A percentile compares a stretch with the other conserved stretches of the same genome.
Conservation (phyloP, 2,888 invertebrate genomes). For the Petrolisthes manimaculis region DNA sequence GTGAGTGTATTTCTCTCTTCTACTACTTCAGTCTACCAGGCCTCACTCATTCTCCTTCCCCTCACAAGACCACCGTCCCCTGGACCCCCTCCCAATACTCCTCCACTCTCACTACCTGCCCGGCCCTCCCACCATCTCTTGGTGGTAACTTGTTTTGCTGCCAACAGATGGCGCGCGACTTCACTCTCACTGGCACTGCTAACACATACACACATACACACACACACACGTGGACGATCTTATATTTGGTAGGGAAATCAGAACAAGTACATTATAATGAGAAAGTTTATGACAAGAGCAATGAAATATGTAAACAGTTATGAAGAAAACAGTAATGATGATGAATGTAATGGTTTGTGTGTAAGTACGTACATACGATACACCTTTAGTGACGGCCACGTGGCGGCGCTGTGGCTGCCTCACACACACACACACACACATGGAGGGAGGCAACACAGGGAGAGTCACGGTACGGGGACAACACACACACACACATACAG, state of each 20-base stretch:
- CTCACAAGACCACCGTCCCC: neutral
- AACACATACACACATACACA: constrained; percentile 29
- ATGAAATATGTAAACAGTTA: too few species aligned
- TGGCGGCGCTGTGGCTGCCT: too few species aligned
- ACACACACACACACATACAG: neutral
- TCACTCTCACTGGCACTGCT: constrained; percentile 16
- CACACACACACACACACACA: too few species aligned
- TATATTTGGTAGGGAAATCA: too few species aligned
- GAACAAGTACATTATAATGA: too few species aligned
- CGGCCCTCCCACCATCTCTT: neutral
- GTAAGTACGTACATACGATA: neutral
- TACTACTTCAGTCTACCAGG: neutral
- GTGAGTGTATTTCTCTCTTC: neutral
- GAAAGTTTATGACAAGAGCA: too few species aligned
- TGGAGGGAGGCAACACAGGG: too few species aligned
- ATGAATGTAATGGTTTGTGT: too few species aligned
- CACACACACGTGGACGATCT: neutral
- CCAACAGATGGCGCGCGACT: neutral
- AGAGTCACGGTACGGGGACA: neutral
- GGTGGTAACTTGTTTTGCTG: neutral
- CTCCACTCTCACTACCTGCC: neutral
- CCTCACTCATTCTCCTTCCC: neutral
- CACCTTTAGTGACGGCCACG: neutral
- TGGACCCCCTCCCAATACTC: neutral
- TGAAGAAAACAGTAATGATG: too few species aligned